Percentiles rank a stretch among this genome's conserved stretches.
Conservation (phyloP, 2,888 invertebrate species). For the Psylliodes chrysocephalus region DNA sequence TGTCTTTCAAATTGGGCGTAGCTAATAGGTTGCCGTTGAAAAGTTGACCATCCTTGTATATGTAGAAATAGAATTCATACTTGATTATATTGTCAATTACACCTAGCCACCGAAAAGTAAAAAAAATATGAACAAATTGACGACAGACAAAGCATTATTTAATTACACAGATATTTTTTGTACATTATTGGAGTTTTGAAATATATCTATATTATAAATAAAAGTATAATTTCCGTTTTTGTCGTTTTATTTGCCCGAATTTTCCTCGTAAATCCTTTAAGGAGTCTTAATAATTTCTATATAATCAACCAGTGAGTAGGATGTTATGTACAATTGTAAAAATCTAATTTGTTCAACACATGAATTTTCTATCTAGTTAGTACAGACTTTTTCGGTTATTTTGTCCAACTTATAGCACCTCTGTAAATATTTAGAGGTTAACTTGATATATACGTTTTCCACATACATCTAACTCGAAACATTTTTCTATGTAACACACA, state of each 20-base stretch:
- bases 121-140: slow-evolving; percentile 65
- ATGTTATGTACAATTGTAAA: no score
- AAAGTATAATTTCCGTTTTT: slow-evolving; percentile 55
- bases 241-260: slow-evolving; percentile 5
- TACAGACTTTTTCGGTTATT: no score
- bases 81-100: slow-evolving; percentile 66
- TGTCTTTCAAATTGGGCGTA: neutral
- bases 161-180: slow-evolving; percentile 78
- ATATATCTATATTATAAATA: slow-evolving; percentile 69
- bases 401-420: no score
- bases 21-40: neutral
- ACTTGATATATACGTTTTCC: no score
- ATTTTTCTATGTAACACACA: no score
- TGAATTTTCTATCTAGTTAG: no score
- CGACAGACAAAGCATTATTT: slow-evolving; percentile 71
- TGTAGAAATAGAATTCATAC: slow-evolving; percentile 60
- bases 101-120: slow-evolving; percentile 61
- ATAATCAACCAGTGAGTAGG: no score
- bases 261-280: no score
- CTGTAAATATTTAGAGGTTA: no score
- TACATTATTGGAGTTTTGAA: slow-evolving; percentile 79
- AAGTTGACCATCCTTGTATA: slow-evolving; percentile 5
- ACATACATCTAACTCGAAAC: no score
- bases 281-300: no score
- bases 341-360: no score